Conservation (phyloP, 2,888 invertebrate genomes). For the Conops quadrifasciatus region DNA sequence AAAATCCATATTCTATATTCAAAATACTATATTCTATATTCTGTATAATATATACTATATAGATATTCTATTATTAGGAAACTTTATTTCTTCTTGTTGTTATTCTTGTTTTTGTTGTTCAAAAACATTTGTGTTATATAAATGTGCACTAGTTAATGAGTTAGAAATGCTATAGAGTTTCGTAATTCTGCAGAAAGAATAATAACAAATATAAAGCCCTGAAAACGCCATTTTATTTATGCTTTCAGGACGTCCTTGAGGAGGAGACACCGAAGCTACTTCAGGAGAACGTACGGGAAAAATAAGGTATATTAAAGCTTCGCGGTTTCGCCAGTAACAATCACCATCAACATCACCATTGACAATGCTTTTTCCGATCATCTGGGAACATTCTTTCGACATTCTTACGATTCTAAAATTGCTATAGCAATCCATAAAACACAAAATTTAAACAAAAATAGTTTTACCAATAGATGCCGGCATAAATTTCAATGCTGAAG, state of each 20-base stretch:
- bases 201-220: neutral
- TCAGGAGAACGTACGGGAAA: too few species aligned
- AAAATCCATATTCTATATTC: too few species aligned
- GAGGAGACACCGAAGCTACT: too few species aligned
- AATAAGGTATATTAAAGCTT: too few species aligned
- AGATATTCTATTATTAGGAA: neutral
- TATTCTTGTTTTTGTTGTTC: neutral
- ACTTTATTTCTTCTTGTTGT: neutral
- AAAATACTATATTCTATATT: too few species aligned
- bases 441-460: slow-evolving; percentile 28
- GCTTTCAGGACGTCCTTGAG: too few species aligned
- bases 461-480: slow-evolving; percentile 18
- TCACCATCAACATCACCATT: neutral
- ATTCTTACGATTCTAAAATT: neutral
- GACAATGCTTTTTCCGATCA: neutral
- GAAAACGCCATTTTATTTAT: neutral
- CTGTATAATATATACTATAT: too few species aligned
- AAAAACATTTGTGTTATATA: slow-evolving; percentile 3
- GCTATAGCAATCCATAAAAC: slow-evolving; percentile 19
- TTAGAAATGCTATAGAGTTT: neutral
- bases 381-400: neutral
- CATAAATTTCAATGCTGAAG: slow-evolving; percentile 24
- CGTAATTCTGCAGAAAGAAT: neutral
- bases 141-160: too few species aligned
- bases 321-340: too few species aligned